A percentile compares a stretch with the other conserved stretches of the same genome.
Conservation (phyloP, 2,888 invertebrate species). For the Scaptomyza polygonia region DNA sequence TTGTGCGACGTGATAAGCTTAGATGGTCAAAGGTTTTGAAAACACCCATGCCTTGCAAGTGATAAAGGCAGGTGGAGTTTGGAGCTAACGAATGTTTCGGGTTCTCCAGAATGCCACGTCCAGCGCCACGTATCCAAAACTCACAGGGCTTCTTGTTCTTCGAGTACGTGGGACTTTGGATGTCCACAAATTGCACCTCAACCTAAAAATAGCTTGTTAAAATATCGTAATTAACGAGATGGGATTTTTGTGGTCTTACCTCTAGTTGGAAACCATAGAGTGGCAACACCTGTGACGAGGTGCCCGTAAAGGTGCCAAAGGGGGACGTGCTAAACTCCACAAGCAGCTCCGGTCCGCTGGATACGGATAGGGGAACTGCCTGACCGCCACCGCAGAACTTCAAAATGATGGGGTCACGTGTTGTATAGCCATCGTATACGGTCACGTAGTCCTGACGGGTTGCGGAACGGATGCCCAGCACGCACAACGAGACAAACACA, state of each 20-base stretch:
- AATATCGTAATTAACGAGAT: slow-evolving; percentile 6
- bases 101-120: slow-evolving; percentile 91
- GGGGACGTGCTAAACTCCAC: slow-evolving; percentile 96
- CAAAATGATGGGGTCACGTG: slow-evolving; percentile 93
- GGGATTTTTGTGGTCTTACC: slow-evolving; percentile 85
- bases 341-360: slow-evolving; percentile 93
- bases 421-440: slow-evolving; percentile 94
- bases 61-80: slow-evolving; percentile 95
- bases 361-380: slow-evolving; percentile 92
- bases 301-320: slow-evolving; percentile 92
- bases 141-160: slow-evolving; percentile 93
- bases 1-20: slow-evolving; percentile 86
- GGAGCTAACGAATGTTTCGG: slow-evolving; percentile 94
- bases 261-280: slow-evolving; percentile 95
- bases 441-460: slow-evolving; percentile 90
- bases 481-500: slow-evolving; percentile 23
- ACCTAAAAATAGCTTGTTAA: slow-evolving; percentile 75
- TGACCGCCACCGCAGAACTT: slow-evolving; percentile 96
- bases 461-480: no score
- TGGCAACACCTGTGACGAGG: slow-evolving; percentile 90
- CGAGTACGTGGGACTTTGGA: slow-evolving; percentile 92
- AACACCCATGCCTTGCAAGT: slow-evolving; percentile 88
- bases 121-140: slow-evolving; percentile 93
- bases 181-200: slow-evolving; percentile 93
- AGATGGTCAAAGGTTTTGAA: slow-evolving; percentile 86